Evolutionary conservation across 2,797 vertebrate genomes (phyloP), one percentile per base, ranked within the genome.

Genomic region (Sarcophilus harrisii): DNA sequence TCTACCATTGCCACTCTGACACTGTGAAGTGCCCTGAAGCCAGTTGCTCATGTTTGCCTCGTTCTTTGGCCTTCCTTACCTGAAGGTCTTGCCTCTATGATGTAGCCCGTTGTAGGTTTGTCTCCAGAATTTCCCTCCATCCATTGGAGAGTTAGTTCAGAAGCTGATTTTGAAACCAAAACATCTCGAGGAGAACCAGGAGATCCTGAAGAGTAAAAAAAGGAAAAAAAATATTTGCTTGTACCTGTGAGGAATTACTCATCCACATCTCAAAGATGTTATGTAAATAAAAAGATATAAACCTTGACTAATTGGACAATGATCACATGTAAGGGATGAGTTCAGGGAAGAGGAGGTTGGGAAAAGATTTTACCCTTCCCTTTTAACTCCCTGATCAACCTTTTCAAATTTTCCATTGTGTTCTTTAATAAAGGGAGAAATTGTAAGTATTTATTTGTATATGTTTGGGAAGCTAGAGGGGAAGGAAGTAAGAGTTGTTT

Each of bases 81-180:
- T 98, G 99, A 99, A 57, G 99, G 99, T 60, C 99, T 99, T 73
- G 99, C 99, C 98, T 99, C 99, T 38, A 99, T 99, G 45, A 99
- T 98, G 28, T 99, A 99, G 94, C 99, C 99, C 0, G 98, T 99
- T 92, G 99, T 99, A 29, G 99, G 99, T 0, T 99, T 99, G 57
- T 97, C 97, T 60, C 99, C 99, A 0, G 96, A 92, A 0, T 99
- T 98, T 49, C 99, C 99, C 94, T 99, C 99, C 0, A 98, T 98
- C 99, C 99, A 99, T 57, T 99, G 99, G 62, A 99, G 98, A 0
- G 98, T 99, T 95, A 99, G 98, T 30, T 98, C 99, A 5, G 99
- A 99, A 92, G 99, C 96, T 1, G 99, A 99, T 97, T 99, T 99
- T 96, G 99, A 99, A 98, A 99, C 99, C 73, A 99, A 98, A 97